Conservation (phyloP, 1,140 invertebrate genomes). For the Neodiprion virginianus region DNA sequence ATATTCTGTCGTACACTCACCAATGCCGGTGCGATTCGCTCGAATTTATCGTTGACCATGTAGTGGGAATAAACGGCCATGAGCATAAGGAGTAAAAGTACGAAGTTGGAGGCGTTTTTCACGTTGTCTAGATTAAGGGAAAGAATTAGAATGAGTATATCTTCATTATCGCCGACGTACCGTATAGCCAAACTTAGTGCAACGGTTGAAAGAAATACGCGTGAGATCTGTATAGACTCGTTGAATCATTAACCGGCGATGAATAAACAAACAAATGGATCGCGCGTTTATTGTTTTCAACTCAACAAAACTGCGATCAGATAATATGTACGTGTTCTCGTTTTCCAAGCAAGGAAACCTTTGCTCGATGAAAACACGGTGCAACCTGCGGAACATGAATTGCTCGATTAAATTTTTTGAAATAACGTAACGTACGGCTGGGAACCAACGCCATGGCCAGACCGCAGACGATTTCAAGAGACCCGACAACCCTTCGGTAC, state of each 20-base stretch:
- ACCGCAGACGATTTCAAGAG: constrained; percentile 89
- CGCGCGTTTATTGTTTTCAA: too few species aligned
- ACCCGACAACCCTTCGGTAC: constrained; percentile 88
- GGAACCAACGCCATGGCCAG: constrained; percentile 87
- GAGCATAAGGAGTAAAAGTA: constrained; percentile 82
- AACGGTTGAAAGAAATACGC: background rate
- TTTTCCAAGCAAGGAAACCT: too few species aligned
- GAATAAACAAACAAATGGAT: too few species aligned
- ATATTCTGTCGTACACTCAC: constrained; percentile 53
- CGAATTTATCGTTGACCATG: constrained; percentile 91
- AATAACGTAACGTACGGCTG: constrained; percentile 72
- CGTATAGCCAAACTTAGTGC: background rate
- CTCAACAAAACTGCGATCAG: background rate
- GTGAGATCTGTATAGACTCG: background rate
- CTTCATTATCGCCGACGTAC: background rate
- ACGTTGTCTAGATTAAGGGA: constrained; percentile 74
- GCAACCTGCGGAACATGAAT: constrained; percentile 1
- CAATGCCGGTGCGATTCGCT: constrained; percentile 89
- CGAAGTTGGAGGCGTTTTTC: constrained; percentile 87
- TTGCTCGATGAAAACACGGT: background rate
- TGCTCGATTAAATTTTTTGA: constrained; percentile 21
- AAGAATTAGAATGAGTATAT: constrained; percentile 31
- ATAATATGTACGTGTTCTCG: background rate
- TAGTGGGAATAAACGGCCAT: constrained; percentile 92
- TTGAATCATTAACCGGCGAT: too few species aligned